Base-by-base conservation (phyloP, 1,140 invertebrate species). In the Drosophila nikananu region DNA sequence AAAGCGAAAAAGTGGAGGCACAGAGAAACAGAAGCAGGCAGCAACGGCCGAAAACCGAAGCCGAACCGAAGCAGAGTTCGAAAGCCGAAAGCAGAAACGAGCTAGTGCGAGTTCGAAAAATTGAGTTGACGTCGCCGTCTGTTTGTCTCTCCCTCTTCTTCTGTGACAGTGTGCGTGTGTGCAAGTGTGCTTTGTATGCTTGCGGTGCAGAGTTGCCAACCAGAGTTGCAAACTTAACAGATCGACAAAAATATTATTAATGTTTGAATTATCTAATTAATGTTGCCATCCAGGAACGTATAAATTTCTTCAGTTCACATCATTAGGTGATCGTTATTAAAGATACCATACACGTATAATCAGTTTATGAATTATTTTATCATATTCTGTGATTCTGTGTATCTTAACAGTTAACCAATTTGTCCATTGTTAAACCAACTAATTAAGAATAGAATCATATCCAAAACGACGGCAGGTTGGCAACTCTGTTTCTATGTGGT, bases 401-500 rank as follows among this genome's bases (percentile, higher is more conserved):
- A n/a, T 23, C 21, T 15, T 8, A 2, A 48, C 44, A 3, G 44
- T 46, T 21, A 23, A 23, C 12, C 4, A 9, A 27, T 12, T 27
- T 27, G 0, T 13, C n/a, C 17, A 27, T 23, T 17, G 17, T 35
- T 21, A 21, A 9, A 15, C 3, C 1, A 21, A 54, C 12, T 5
- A 37, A 41, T 13, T 10, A 35, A 8, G 1, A 13, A 30, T 6
- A 41, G 0, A 60, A 39, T 10, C 2, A 39, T 37, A 19, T 2
- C 9, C 13, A 2, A 39, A 5, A 12, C 17, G 15, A 13, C 32
- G 23, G 10, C 17, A 5, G 17, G 75, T 49, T 80, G 83, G 37
- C 80, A 86, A 83, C 83, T 89, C 86, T 84, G 81, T 8, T 68
- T 81, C 51, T 68, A 78, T 83, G 73, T 79, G 70, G 70, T 71